These are phyloP conservation scores for Plotosus lineatus DNA, from an alignment of 2,113 vertebrate species.

Conservation along the genomic window DNA sequence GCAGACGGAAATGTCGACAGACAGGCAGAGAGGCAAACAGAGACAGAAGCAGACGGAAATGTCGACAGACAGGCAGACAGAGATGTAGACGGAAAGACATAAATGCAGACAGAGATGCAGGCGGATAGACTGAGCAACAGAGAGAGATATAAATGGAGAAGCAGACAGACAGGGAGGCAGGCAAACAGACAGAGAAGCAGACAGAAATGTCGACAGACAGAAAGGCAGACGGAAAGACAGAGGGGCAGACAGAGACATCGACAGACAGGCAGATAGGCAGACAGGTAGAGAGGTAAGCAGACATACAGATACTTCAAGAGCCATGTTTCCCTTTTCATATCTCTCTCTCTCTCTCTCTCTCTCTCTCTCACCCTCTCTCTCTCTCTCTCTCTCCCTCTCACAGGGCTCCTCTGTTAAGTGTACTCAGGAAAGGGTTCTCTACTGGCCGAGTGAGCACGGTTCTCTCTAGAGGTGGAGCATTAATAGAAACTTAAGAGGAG, in stretches of 20 bases:
- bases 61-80: slow-evolving; percentile 40
- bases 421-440: slow-evolving; percentile 56
- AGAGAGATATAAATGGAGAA: neutral
- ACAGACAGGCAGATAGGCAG: neutral
- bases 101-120: too few relatives aligned
- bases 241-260: neutral
- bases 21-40: neutral
- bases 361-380: neutral
- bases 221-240: too few relatives aligned
- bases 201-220: slow-evolving; percentile 45
- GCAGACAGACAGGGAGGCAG: neutral
- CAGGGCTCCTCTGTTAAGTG: slow-evolving; percentile 57
- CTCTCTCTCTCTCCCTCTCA: neutral
- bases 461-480: slow-evolving; percentile 67
- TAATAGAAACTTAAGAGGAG: slow-evolving; percentile 71
- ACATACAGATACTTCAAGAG: too few relatives aligned
- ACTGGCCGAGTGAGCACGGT: slow-evolving; percentile 45
- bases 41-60: neutral
- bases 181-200: slow-evolving; percentile 4
- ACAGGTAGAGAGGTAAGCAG: slow-evolving; percentile 11
- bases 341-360: neutral
- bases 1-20: too few relatives aligned
- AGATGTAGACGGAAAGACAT: too few relatives aligned
- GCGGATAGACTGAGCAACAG: too few relatives aligned
- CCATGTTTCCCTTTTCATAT: neutral